These are phyloP conservation scores for Drosophila algonquin DNA, from an alignment of 2,888 invertebrate species.

Conservation along the genomic window DNA sequence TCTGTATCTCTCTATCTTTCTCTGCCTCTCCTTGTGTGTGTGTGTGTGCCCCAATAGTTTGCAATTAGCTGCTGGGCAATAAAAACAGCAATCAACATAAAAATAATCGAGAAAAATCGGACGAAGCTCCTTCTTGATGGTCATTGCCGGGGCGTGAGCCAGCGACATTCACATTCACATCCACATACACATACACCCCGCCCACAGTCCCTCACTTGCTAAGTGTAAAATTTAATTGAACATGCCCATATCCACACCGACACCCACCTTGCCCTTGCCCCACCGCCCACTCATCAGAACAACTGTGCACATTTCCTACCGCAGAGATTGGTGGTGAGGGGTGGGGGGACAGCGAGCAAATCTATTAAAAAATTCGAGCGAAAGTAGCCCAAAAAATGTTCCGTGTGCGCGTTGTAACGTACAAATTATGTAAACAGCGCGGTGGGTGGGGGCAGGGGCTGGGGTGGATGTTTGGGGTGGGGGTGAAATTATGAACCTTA, in stretches of 20 bases:
- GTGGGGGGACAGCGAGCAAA: constrained; percentile 45
- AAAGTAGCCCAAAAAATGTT: constrained; percentile 71
- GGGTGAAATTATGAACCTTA: constrained; percentile 69
- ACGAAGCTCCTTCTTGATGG: background rate
- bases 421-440: constrained; percentile 78
- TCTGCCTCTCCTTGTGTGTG: constrained; percentile 8
- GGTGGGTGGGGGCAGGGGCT: constrained; percentile 1
- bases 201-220: background rate
- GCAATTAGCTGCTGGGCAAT: constrained; percentile 67
- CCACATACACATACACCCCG: constrained; percentile 31
- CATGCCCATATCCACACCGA: constrained; percentile 9
- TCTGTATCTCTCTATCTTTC: background rate
- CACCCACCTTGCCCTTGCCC: constrained; percentile 7
- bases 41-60: constrained; percentile 66
- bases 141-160: constrained; percentile 5
- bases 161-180: constrained; percentile 15
- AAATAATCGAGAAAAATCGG: constrained; percentile 67
- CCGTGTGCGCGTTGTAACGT: constrained; percentile 77
- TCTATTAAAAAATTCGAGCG: constrained; percentile 67
- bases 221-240: constrained; percentile 71
- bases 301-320: constrained; percentile 70
- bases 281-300: constrained; percentile 25
- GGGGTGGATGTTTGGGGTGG: constrained; percentile 13
- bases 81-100: constrained; percentile 80
- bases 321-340: constrained; percentile 32